Evolutionary conservation across 1,140 invertebrate genomes (phyloP).

Genomic region (Brachionus calyciflorus): DNA sequence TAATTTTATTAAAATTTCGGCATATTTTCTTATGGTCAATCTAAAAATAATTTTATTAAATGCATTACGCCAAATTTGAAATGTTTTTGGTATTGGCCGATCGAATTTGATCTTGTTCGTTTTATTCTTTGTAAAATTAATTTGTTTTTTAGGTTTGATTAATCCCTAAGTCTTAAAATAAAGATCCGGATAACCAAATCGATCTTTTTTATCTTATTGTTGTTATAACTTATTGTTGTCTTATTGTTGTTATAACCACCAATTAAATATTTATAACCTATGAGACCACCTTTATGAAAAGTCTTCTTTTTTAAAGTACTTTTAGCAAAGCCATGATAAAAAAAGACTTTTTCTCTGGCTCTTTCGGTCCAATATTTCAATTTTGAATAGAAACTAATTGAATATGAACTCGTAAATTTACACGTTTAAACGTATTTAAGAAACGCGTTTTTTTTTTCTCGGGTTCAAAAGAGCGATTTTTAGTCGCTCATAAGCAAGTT

Average conservation of each 20-base stretch:
- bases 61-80: conserved; percentile 7
- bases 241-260: not conserved
- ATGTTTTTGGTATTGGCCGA: conserved; percentile 5
- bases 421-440: too few relatives aligned
- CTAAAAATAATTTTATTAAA: conserved; percentile 38
- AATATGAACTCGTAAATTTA: too few relatives aligned
- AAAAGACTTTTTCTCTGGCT: conserved; percentile 24
- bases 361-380: conserved; percentile 30
- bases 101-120: not conserved
- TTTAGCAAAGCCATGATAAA: not conserved
- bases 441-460: too few relatives aligned
- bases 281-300: not conserved
- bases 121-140: not conserved
- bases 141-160: conserved; percentile 25
- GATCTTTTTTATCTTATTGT: not conserved
- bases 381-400: conserved; percentile 1
- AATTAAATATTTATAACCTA: not conserved
- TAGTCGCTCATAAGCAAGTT: too few relatives aligned
- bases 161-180: conserved; percentile 35
- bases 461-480: too few relatives aligned
- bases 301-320: conserved; percentile 16
- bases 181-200: conserved; percentile 1
- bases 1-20: not conserved
- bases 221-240: not conserved
- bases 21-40: not conserved